Evolutionary conservation across 1,140 invertebrate species (phyloP).

Genomic region (Amphibalanus amphitrite): DNA sequence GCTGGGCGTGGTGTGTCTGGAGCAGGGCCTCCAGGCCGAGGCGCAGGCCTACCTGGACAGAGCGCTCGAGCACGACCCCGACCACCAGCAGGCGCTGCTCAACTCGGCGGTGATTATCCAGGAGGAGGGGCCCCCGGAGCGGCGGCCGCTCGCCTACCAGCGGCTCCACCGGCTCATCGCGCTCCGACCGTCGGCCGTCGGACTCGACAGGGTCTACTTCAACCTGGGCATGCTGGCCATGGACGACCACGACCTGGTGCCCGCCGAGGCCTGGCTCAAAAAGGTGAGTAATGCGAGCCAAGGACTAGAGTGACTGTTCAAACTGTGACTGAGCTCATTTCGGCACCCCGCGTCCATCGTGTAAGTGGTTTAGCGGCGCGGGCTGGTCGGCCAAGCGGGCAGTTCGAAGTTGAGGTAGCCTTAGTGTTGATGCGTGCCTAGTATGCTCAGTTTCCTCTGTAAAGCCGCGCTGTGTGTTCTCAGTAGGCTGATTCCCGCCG

Average conservation of each 20-base stretch:
- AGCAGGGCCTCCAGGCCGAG: conserved; percentile 58
- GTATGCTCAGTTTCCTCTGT: too few relatives aligned
- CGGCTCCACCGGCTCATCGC: conserved; percentile 59
- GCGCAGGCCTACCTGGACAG: conserved; percentile 82
- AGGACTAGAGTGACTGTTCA: too few relatives aligned
- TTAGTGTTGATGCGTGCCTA: too few relatives aligned
- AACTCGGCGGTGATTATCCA: conserved; percentile 91
- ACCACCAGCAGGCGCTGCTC: conserved; percentile 82
- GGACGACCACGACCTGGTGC: conserved; percentile 74
- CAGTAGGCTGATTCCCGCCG: too few relatives aligned
- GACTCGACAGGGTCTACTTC: conserved; percentile 64
- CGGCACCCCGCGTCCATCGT: too few relatives aligned
- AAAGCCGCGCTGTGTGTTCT: too few relatives aligned
- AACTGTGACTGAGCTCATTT: too few relatives aligned
- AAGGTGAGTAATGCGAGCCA: too few relatives aligned
- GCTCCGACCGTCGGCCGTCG: conserved; percentile 32
- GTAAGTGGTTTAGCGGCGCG: too few relatives aligned
- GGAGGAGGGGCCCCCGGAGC: conserved; percentile 57
- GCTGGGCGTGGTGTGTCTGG: background rate
- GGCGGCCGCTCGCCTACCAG: conserved; percentile 58
- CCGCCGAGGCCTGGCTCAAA: conserved; percentile 74
- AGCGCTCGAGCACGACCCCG: conserved; percentile 78
- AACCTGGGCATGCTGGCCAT: conserved; percentile 91
- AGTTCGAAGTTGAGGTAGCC: too few relatives aligned
- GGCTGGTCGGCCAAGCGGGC: too few relatives aligned